Percentiles rank a stretch among this genome's conserved stretches.
Evolutionary conservation across 2,113 vertebrate genomes (phyloP).

Genomic region (Peucedramus taeniatus): DNA sequence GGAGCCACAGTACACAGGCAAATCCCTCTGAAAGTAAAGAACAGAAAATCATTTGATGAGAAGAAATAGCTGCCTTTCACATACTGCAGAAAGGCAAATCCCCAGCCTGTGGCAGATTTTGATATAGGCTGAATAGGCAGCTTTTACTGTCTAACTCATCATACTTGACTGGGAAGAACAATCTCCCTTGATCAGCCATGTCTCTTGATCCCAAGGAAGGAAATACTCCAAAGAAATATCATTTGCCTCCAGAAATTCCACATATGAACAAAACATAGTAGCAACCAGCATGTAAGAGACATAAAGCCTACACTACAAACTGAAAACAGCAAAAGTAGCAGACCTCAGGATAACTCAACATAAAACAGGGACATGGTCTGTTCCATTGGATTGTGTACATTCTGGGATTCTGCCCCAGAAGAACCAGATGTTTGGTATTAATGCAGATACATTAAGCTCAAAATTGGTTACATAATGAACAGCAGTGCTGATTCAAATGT

Average conservation of each 20-base stretch:
- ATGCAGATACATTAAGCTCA: background rate
- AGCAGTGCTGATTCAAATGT: background rate
- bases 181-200: background rate
- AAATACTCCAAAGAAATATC: background rate
- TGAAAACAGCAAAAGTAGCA: background rate
- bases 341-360: background rate
- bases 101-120: background rate
- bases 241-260: background rate
- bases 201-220: background rate
- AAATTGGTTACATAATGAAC: background rate
- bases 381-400: background rate
- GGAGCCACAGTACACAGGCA: background rate
- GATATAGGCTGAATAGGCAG: background rate
- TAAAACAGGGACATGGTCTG: background rate
- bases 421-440: conserved; percentile 16
- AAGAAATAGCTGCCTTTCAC: background rate
- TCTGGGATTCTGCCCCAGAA: background rate
- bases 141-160: background rate
- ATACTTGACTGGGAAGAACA: background rate
- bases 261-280: background rate
- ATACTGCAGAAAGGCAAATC: background rate
- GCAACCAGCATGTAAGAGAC: background rate
- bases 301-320: background rate
- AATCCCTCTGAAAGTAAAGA: background rate
- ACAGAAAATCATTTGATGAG: background rate